Evolutionary conservation across 2,113 vertebrate genomes (phyloP), one percentile per base, ranked within the genome.

Genomic region (Pteruthius melanotis): DNA sequence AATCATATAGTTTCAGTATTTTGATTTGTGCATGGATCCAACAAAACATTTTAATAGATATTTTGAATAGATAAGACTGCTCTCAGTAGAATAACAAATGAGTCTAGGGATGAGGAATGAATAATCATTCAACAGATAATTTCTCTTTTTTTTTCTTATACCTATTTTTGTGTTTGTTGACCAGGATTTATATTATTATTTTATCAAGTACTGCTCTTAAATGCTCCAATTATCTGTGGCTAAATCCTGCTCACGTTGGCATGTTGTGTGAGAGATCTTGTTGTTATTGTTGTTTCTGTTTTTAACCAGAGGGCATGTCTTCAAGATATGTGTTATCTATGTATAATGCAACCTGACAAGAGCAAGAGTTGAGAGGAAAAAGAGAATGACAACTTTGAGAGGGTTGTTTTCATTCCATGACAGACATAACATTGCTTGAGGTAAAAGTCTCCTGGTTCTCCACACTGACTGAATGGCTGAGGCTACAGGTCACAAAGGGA

Each of bases 301-400:
- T 83, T 95, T 74, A 80, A 95, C 89, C 77, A 95, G 95, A 87
- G 83, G 84, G 69, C 54, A 97, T 37, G 56, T 60, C 69, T 94
- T 95, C 70, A 94, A 81, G 65, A 94, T 96, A 94, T 90, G 60
- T 90, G 61, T 97, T 96, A 90, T 94, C 86, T 92, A 50, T 77
- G 60, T 91, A 82, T 97, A 98, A 95, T 94, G 83, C 35, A 96
- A 90, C 71, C 79, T 92, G 94, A 97, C 95, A 97, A 96, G 82
- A 94, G 90, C 78, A 94, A 78, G 68, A 92, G 66, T 96, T 81
- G 70, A 96, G 87, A 87, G n/a, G 24, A 31, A 87, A 83, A 87
- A 74, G 54, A 88, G 70, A 93, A 92, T 47, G 85, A 93, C 0
- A 31, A 87, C n/a, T 93, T 91, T 69, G 85, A 89, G 80, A 95